Evolutionary conservation across 30 jellyfish, hydroid and myxozoan genomes (phyloP).

Genomic region (Pseudorhiza aurosa): DNA sequence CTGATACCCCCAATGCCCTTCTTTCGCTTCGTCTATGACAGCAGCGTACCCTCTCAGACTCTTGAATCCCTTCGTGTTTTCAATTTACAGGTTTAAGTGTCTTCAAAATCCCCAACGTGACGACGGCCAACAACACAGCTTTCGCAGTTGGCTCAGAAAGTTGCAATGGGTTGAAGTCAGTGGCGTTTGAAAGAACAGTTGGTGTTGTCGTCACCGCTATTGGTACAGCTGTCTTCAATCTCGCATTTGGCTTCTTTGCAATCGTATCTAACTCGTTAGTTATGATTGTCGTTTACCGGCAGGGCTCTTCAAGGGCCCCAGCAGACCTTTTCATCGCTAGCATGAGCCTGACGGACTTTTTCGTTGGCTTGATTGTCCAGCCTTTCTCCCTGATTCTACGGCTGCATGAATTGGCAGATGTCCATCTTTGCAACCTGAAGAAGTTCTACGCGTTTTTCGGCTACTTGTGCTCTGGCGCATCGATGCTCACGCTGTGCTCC

Average conservation of each 20-base stretch:
- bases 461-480: conserved; percentile 38
- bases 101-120: too few relatives aligned
- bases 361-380: conserved; percentile 36
- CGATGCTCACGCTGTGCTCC: conserved; percentile 7
- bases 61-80: too few relatives aligned
- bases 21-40: too few relatives aligned
- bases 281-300: not conserved
- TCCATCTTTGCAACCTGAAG: conserved; percentile 13
- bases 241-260: conserved; percentile 5
- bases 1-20: too few relatives aligned
- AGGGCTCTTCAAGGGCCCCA: conserved; percentile 10
- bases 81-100: too few relatives aligned
- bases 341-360: conserved; percentile 27
- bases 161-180: conserved; percentile 24
- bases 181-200: not conserved
- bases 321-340: conserved; percentile 23
- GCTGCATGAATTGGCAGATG: conserved; percentile 4
- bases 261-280: not conserved
- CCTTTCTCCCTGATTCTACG: conserved; percentile 7
- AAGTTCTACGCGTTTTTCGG: not conserved
- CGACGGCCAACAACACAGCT: not conserved
- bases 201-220: not conserved
- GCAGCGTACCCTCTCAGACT: too few relatives aligned
- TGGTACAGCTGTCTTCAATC: conserved; percentile 2
- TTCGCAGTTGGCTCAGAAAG: not conserved